Evolutionary conservation across 2,888 invertebrate genomes (phyloP).

Genomic region (Plemyria rubiginata): DNA sequence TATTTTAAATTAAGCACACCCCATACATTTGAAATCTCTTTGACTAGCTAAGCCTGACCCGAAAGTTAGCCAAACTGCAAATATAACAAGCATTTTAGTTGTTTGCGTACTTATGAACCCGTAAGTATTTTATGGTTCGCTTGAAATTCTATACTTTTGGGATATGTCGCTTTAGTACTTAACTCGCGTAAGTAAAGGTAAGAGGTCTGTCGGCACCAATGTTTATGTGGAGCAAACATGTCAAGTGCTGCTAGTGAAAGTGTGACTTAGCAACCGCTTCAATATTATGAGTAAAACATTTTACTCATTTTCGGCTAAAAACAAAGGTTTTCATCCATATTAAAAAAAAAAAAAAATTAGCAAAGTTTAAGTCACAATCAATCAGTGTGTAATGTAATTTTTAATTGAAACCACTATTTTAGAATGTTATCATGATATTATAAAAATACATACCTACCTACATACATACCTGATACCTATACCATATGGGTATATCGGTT

Average conservation of each 20-base stretch:
- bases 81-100: conserved; percentile 35
- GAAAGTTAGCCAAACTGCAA: conserved; percentile 37
- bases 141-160: conserved; percentile 39
- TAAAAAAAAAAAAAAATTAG: too few species aligned
- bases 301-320: too few species aligned
- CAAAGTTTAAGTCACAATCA: too few species aligned
- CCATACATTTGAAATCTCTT: conserved; percentile 32
- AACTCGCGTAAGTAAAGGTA: conserved; percentile 39
- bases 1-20: conserved; percentile 6
- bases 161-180: conserved; percentile 34
- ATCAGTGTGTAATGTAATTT: too few species aligned
- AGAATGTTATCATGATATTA: too few species aligned
- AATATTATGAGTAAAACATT: conserved; percentile 2
- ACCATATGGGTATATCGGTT: too few species aligned
- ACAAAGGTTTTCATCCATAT: too few species aligned
- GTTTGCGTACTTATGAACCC: conserved; percentile 25
- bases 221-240: conserved; percentile 39
- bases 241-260: conserved; percentile 35
- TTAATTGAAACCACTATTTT: too few species aligned
- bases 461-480: too few species aligned
- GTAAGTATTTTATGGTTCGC: conserved; percentile 29
- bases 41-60: conserved; percentile 39
- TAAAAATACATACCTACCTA: too few species aligned
- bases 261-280: conserved; percentile 33
- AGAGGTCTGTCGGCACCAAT: conserved; percentile 38